Conservation (phyloP, 2,888 invertebrate species). For the Poecilobothrus nobilitatus region DNA sequence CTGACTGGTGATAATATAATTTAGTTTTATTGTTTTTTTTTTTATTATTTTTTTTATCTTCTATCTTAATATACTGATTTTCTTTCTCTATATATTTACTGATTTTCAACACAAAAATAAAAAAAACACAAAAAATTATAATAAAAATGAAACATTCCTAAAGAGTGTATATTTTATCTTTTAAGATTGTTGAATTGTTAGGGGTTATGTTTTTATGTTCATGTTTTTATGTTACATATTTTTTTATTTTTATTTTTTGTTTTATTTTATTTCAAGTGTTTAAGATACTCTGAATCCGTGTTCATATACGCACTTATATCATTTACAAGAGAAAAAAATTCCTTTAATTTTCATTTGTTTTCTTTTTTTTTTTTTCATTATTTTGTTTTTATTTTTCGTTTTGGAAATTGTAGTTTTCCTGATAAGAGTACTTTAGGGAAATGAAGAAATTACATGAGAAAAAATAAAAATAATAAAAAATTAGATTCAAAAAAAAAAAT, state of each 20-base stretch:
- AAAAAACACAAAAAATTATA: background rate
- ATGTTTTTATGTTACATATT: background rate
- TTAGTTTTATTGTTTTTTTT: conserved; percentile 9
- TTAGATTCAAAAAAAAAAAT: too few species aligned
- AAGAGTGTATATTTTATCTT: conserved; percentile 6
- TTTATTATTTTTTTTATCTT: background rate
- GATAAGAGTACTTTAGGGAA: background rate
- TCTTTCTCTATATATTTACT: background rate
- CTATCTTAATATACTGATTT: conserved; percentile 4
- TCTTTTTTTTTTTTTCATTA: background rate
- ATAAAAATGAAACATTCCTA: background rate
- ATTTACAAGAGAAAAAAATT: background rate
- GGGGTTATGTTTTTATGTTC: conserved; percentile 8
- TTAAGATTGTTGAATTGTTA: background rate
- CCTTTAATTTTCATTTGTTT: too few species aligned
- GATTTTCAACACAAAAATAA: background rate
- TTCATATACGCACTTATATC: background rate
- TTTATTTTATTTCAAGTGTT: background rate
- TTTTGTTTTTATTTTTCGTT: background rate
- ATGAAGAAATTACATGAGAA: too few species aligned
- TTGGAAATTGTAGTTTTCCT: background rate
- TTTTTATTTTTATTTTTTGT: too few species aligned
- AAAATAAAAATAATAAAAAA: too few species aligned
- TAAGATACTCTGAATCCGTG: background rate
- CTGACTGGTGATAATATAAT: conserved; percentile 16